phyloP scores from a whole-genome alignment of 2,113 vertebrate species.

The Corythoichthys intestinalis region DNA sequence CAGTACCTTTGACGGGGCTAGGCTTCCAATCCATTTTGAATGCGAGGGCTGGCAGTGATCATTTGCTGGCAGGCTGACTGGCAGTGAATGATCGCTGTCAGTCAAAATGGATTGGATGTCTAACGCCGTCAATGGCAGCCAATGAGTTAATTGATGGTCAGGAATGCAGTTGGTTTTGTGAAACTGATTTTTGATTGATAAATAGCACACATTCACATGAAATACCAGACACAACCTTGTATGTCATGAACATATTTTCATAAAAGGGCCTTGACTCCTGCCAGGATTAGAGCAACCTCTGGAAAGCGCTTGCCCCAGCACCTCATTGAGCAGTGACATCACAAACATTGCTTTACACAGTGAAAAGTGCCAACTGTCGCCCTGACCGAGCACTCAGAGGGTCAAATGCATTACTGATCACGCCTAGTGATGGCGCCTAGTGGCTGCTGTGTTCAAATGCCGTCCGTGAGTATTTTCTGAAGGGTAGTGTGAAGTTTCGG shows the following conservation, averaged over 20 bases:
- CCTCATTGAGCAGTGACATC: slow-evolving; percentile 23
- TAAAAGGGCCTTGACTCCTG: slow-evolving; percentile 5
- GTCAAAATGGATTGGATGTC: too few species aligned
- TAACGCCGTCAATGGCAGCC: too few species aligned
- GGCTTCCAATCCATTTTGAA: too few species aligned
- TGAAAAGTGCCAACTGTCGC: slow-evolving; percentile 39
- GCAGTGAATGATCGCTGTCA: too few species aligned
- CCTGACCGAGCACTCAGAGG: slow-evolving; percentile 51
- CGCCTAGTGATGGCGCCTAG: slow-evolving; percentile 30
- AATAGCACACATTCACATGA: background rate
- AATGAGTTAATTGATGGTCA: background rate
- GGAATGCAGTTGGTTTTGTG: background rate
- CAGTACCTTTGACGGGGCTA: too few species aligned
- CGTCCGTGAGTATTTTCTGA: slow-evolving; percentile 43
- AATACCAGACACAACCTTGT: background rate
- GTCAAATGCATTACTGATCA: slow-evolving; percentile 65
- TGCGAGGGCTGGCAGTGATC: too few species aligned
- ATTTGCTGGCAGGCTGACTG: too few species aligned
- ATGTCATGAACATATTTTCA: slow-evolving; percentile 1
- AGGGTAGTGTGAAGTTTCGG: slow-evolving; percentile 31
- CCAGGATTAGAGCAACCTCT: background rate
- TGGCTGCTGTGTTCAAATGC: slow-evolving; percentile 58
- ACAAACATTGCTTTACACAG: slow-evolving; percentile 16
- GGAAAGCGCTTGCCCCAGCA: slow-evolving; percentile 31
- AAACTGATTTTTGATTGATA: background rate